phyloP scores from a whole-genome alignment of 1,140 invertebrate species.

The Sycophila sp. region DNA sequence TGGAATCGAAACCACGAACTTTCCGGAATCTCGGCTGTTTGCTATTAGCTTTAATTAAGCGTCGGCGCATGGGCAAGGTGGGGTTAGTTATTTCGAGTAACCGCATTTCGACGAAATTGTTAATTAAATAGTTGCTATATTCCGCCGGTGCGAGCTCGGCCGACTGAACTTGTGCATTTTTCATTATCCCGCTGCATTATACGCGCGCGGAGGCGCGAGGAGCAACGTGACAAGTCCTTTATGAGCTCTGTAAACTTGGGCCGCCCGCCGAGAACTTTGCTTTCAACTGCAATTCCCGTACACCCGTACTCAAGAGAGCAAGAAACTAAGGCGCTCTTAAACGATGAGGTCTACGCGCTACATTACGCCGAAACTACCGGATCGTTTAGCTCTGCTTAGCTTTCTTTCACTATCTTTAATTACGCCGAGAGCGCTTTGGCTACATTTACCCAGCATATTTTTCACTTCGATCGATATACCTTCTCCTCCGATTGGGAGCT shows the following conservation, averaged over 20 bases:
- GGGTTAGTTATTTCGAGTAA: background rate
- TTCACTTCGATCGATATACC: too few relatives aligned
- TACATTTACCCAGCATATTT: too few relatives aligned
- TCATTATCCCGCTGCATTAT: conserved; percentile 33
- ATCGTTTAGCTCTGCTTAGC: too few relatives aligned
- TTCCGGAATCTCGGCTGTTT: background rate
- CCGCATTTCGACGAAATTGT: background rate
- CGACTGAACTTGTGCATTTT: conserved; percentile 22
- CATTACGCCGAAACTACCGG: background rate
- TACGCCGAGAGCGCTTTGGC: too few relatives aligned
- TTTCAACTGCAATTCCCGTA: conserved; percentile 32
- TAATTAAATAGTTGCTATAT: conserved; percentile 28
- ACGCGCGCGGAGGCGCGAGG: background rate
- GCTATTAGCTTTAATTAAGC: conserved; percentile 5
- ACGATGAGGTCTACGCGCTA: background rate
- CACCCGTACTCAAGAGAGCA: conserved; percentile 2
- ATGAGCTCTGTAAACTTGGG: conserved; percentile 24
- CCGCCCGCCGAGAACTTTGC: conserved; percentile 16
- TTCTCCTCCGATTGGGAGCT: too few relatives aligned
- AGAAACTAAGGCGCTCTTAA: conserved; percentile 14
- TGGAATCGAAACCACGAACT: background rate
- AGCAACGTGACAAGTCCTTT: conserved; percentile 22
- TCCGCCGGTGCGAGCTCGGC: too few relatives aligned
- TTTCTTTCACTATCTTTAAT: too few relatives aligned
- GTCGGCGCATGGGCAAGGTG: background rate